Base-by-base conservation (phyloP, 2,113 vertebrate genomes). In the Pandion haliaetus region DNA sequence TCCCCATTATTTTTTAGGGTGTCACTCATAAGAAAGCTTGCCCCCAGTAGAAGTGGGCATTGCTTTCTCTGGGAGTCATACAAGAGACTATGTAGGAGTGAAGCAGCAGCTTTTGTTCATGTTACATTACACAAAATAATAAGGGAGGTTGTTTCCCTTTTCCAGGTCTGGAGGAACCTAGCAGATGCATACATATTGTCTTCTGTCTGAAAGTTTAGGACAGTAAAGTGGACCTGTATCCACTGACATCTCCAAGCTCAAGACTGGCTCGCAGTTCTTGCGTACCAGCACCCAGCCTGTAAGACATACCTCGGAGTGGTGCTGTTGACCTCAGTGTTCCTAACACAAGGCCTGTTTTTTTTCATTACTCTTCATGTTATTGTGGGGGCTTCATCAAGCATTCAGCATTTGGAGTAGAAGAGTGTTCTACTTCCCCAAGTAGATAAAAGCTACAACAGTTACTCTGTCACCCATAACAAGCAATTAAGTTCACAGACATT, bases 41-140 rank as follows among this genome's bases (percentile, higher is more conserved):
- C 28, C 49, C 40, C 15, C 69, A 19, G 2, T 18, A 72, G 70
- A 93, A 85, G 79, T 82, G 57, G 42, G 62, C 31, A 49, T 88
- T 96, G n/a, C 85, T 90, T 95, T 93, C 52, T 82, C 45, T 90
- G 54, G 58, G 44, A 95, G 40, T 92, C 82, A 47, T 69, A 57
- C 16, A 72, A 58, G 74, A 76, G 58, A 73, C 84, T 80, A 2
- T 1, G 17, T 69, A 90, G 90, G 82, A 82, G 62, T 82, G 66
- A 76, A 91, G 61, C 58, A 85, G 55, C n/a, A 72, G 65, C 17
- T 92, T 91, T 91, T 90, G 28, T 42, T 93, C 62, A 25, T 90
- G 66, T 17, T 92, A 6, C 6, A 13, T 95, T 93, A 40, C 34
- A 55, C 12, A n/a, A 82, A 55, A 55, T 76, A 79, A 71, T 59